Evolutionary conservation across 2,888 invertebrate species (phyloP).

Genomic region (Marasmarcha lunaedactyla): DNA sequence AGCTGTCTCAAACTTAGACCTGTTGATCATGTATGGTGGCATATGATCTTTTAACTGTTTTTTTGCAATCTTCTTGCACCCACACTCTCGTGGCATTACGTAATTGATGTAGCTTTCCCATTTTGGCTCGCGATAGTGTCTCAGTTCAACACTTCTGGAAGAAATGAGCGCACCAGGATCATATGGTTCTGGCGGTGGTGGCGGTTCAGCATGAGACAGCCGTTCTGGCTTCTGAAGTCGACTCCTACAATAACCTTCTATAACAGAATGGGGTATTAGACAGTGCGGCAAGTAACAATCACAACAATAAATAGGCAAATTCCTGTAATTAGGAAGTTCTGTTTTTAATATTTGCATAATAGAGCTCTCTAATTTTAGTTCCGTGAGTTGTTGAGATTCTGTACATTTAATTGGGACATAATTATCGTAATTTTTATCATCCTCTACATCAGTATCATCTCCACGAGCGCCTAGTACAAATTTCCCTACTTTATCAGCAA

Average conservation of each 20-base stretch:
- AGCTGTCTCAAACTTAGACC: slow-evolving; percentile 30
- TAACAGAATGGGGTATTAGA: slow-evolving; percentile 17
- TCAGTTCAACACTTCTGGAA: slow-evolving; percentile 24
- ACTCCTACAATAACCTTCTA: not conserved
- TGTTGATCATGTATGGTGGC: slow-evolving; percentile 45
- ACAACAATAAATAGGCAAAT: slow-evolving; percentile 29
- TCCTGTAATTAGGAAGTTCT: slow-evolving; percentile 32
- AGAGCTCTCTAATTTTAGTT: slow-evolving; percentile 44
- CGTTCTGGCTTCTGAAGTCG: not conserved
- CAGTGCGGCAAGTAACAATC: slow-evolving; percentile 35
- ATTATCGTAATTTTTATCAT: slow-evolving; percentile 31
- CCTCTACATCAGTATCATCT: slow-evolving; percentile 30
- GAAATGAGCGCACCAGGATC: slow-evolving; percentile 25
- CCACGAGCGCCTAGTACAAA: slow-evolving; percentile 32
- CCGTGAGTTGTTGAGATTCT: slow-evolving; percentile 25
- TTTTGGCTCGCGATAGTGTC: slow-evolving; percentile 43
- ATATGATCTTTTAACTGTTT: slow-evolving; percentile 41
- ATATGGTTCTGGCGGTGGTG: slow-evolving; percentile 13
- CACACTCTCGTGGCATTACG: slow-evolving; percentile 29
- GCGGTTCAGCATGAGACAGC: not conserved
- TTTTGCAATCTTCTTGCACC: slow-evolving; percentile 36
- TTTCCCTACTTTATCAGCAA: slow-evolving; percentile 35
- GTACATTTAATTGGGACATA: slow-evolving; percentile 36
- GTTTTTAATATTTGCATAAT: slow-evolving; percentile 43
- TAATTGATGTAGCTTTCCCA: slow-evolving; percentile 39